Evolutionary conservation across 2,888 invertebrate genomes (phyloP).

Genomic region (Drosophila ustulata): DNA sequence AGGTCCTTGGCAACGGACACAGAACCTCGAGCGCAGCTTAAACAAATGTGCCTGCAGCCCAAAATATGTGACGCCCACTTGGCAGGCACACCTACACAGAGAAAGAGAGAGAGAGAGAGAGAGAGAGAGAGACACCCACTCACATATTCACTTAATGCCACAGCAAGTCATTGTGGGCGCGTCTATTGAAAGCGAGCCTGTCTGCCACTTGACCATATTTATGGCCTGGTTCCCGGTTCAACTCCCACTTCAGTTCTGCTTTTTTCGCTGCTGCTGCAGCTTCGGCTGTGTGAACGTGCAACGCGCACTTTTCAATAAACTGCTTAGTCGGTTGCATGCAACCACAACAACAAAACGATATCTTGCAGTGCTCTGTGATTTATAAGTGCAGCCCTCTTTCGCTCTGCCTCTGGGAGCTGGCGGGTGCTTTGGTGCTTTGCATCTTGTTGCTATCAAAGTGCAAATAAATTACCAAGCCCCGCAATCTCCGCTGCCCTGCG

Average conservation of each 20-base stretch:
- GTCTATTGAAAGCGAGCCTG: slow-evolving; percentile 49
- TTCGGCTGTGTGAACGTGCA: slow-evolving; percentile 9
- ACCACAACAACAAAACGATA: slow-evolving; percentile 36
- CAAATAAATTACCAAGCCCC: slow-evolving; percentile 72
- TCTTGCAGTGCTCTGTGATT: slow-evolving; percentile 64
- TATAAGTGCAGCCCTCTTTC: slow-evolving; percentile 55
- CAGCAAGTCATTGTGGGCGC: slow-evolving; percentile 52
- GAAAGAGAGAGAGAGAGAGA: background rate
- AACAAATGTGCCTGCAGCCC: slow-evolving; percentile 42
- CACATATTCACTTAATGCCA: slow-evolving; percentile 9
- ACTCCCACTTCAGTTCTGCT: background rate
- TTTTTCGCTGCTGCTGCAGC: too few relatives aligned
- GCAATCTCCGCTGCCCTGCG: background rate
- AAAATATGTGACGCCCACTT: slow-evolving; percentile 38
- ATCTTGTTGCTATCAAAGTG: slow-evolving; percentile 79
- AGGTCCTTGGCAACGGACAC: slow-evolving; percentile 34
- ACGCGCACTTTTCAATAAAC: slow-evolving; percentile 76
- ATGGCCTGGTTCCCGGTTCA: slow-evolving; percentile 21
- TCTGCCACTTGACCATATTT: slow-evolving; percentile 56
- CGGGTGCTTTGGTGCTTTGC: slow-evolving; percentile 49
- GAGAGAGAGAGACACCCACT: background rate
- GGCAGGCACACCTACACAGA: slow-evolving; percentile 32
- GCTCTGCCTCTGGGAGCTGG: slow-evolving; percentile 21
- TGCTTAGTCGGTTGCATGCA: slow-evolving; percentile 65
- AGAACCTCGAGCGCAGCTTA: slow-evolving; percentile 1